These are phyloP conservation scores for Porites rus DNA, from an alignment of 92 coral and sea anemone genomes.

Conservation along the genomic window DNA sequence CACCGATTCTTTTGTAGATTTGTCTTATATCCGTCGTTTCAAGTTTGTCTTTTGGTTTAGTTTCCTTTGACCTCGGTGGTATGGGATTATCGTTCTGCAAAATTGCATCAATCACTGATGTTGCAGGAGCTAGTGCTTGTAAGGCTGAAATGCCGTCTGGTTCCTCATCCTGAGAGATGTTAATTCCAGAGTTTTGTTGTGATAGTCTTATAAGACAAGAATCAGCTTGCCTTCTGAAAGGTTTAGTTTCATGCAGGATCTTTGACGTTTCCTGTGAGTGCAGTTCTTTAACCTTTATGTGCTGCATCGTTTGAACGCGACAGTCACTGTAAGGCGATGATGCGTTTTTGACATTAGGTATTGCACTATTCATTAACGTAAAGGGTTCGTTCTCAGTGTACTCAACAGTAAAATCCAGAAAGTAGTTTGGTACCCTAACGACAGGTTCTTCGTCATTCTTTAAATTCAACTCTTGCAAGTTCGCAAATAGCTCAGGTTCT, in stretches of 20 bases:
- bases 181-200: not conserved
- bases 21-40: too few relatives aligned
- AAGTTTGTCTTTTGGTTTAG: too few relatives aligned
- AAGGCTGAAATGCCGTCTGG: not conserved
- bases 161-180: not conserved
- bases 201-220: not conserved
- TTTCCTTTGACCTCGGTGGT: not conserved
- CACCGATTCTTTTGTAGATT: not conserved
- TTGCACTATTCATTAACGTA: not conserved
- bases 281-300: not conserved
- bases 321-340: not conserved
- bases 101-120: not conserved
- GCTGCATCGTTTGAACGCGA: not conserved
- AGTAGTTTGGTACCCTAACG: slow-evolving; percentile 25
- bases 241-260: not conserved
- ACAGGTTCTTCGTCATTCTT: slow-evolving; percentile 30
- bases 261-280: not conserved
- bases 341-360: not conserved
- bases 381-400: not conserved
- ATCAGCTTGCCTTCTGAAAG: not conserved
- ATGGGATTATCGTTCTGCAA: not conserved
- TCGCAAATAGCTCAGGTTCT: slow-evolving; percentile 9
- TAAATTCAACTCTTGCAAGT: not conserved
- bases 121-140: not conserved
- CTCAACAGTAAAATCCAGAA: slow-evolving; percentile 4